Conservation (phyloP, 2,113 vertebrate genomes). For the Theristicus caerulescens region DNA sequence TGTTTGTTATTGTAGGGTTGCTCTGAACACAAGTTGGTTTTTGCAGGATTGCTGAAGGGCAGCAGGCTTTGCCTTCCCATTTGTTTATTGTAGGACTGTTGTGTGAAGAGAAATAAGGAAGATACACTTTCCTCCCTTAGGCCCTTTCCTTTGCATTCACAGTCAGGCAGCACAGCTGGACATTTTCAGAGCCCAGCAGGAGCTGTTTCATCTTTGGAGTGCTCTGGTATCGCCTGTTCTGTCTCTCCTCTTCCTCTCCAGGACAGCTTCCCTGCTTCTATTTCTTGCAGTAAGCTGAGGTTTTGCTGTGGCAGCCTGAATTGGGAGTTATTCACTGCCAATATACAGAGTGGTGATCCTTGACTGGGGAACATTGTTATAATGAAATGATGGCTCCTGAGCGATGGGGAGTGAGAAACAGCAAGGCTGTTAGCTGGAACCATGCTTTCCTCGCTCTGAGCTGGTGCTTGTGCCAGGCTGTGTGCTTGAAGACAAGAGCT, state of each 20-base stretch:
- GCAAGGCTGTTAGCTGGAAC: neutral
- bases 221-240: neutral
- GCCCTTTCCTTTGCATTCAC: neutral
- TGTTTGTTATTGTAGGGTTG: constrained; percentile 4
- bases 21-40: neutral
- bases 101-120: constrained; percentile 2
- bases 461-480: neutral
- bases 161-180: neutral
- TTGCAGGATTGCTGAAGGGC: neutral
- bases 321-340: neutral
- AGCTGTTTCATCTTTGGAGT: neutral
- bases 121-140: neutral
- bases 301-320: neutral
- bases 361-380: neutral
- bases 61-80: neutral
- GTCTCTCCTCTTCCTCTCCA: neutral
- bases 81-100: neutral
- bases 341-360: neutral
- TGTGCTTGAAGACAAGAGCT: neutral
- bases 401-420: neutral
- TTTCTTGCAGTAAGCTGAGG: neutral
- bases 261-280: neutral
- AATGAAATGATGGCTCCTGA: neutral
- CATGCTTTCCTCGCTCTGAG: neutral
- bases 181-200: neutral